Percentiles rank a stretch among this genome's conserved stretches.
phyloP scores from a whole-genome alignment of 2,113 vertebrate genomes.

The Callipepla californica region DNA sequence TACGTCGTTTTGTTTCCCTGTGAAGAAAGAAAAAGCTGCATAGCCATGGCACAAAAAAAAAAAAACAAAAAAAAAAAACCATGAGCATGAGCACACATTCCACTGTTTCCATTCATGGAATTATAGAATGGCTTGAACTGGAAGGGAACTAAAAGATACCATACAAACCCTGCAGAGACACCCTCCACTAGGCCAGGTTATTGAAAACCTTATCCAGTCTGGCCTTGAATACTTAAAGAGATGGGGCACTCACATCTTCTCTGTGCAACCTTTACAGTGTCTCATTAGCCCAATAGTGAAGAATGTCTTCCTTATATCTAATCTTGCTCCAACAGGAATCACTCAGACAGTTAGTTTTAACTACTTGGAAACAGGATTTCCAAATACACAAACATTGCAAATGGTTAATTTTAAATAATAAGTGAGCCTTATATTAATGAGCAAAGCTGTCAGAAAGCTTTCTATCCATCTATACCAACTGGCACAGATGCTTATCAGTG shows the following conservation, averaged over 20 bases:
- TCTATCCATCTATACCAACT: neutral
- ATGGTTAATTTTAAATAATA: neutral
- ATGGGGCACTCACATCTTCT: neutral
- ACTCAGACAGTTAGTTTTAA: neutral
- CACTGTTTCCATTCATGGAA: neutral
- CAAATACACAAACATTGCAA: neutral
- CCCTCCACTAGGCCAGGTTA: neutral
- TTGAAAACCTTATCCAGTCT: neutral
- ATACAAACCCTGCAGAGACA: no score
- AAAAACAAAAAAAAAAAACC: neutral
- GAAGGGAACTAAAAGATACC: neutral
- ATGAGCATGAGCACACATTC: neutral
- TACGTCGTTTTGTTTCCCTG: neutral
- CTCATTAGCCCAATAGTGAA: neutral
- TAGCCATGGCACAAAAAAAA: neutral
- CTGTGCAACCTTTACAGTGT: neutral
- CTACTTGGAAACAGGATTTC: neutral
- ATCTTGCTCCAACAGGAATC: neutral
- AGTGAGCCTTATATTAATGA: neutral
- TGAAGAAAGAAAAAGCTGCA: neutral
- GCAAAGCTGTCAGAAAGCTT: neutral
- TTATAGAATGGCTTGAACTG: neutral
- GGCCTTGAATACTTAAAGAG: no score
- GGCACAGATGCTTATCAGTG: neutral
- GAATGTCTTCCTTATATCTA: neutral